Base-by-base conservation (phyloP, 2,113 vertebrate genomes). In the Coptodon bakossiorum region DNA sequence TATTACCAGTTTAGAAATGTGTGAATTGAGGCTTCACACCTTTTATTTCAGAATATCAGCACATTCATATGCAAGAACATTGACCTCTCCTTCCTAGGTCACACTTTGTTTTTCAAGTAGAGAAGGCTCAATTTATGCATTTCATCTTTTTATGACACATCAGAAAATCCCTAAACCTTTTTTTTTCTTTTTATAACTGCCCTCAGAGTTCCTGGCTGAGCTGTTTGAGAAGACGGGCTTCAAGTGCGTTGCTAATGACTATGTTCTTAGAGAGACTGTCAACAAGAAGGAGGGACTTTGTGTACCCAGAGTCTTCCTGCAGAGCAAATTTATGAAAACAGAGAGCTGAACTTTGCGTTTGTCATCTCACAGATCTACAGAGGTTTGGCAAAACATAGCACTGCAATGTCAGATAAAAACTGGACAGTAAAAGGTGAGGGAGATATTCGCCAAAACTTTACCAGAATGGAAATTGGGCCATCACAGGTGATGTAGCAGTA, bases 281-380 rank as follows among this genome's bases (percentile, higher is more conserved):
- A 99, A 99, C 81, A 98, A 97, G 92, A 99, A 98, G 89, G 98
- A 99, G 94, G 98, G 97, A 22, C 93, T 99, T 6, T 90, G 97
- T 89, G 98, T 99, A 52, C 97, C 97, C 3, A 94, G 99, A 76
- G 97, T 99, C 61, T 99, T 99, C 90, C 96, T 99, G 86, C 99
- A 99, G 95, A 97, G 98, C 96, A 99, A 98, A 92, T 99, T 98
- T 93, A 95, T 83, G 43, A 99, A 98, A 88, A 95, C 63, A 38
- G 54, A 87, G 24, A 45, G 52, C 81, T 90, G 88, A 92, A 13
- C 68, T 4, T 8, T 6, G 12, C 0, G 7, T 43, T 40, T 43
- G 12, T 24, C 22, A 4, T 11, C 19, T 52, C 43, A 29, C 19
- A 17, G 8, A 27, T 56, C 17, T 43, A n/a, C 24, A 38, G 12